These are phyloP conservation scores for Accipiter fasciatus DNA, from an alignment of 2,797 vertebrate species.

Conservation along the genomic window DNA sequence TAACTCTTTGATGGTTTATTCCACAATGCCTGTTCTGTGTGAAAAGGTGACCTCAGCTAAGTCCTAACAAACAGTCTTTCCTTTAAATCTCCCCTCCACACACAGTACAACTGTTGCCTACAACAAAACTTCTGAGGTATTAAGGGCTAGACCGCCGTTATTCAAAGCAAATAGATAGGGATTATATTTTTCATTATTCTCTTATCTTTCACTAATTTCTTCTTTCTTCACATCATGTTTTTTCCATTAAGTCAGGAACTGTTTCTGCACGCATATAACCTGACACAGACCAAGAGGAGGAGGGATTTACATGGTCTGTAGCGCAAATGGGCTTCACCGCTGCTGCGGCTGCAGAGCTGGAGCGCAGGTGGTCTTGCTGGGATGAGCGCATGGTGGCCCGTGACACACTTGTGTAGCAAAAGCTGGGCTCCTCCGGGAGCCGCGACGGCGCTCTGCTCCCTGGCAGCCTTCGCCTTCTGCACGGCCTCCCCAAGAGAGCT, in stretches of 20 bases:
- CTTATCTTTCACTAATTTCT: background rate
- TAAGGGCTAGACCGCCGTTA: background rate
- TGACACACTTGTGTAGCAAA: rapidly evolving
- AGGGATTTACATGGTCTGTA: background rate
- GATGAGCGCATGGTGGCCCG: too few relatives aligned
- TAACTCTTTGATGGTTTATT: background rate
- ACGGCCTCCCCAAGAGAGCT: rapidly evolving
- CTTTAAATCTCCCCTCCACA: background rate
- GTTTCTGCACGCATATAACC: background rate
- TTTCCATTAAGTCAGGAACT: background rate
- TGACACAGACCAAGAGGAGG: background rate
- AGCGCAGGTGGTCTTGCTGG: background rate
- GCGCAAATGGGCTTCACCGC: background rate
- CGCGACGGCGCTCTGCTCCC: rapidly evolving
- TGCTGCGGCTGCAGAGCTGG: background rate
- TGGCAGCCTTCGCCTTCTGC: background rate
- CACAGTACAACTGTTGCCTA: background rate
- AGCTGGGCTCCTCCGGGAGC: background rate
- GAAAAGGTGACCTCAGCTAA: background rate
- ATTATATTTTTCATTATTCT: background rate
- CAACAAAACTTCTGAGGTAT: background rate
- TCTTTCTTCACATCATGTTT: background rate
- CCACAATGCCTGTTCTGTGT: rapidly evolving
- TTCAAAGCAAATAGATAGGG: background rate
- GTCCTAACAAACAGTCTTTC: rapidly evolving